phyloP scores from a whole-genome alignment of 2,113 vertebrate species.

The Nasalis larvatus region DNA sequence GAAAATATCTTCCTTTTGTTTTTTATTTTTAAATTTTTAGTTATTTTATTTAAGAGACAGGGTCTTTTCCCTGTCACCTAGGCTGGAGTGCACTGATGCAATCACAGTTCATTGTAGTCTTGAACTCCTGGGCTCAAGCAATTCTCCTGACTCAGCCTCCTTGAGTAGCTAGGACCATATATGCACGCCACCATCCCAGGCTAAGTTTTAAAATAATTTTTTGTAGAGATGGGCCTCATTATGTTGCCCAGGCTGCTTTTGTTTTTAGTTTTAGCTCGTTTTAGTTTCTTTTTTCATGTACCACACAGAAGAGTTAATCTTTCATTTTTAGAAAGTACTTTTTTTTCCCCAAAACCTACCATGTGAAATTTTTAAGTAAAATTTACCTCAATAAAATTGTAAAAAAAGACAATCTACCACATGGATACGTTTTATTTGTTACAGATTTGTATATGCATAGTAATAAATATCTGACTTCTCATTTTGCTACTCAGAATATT shows the following conservation, averaged over 20 bases:
- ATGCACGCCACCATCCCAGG: too few relatives aligned
- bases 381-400: slow-evolving; percentile 9
- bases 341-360: background rate
- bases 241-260: too few relatives aligned
- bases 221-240: too few relatives aligned
- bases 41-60: too few relatives aligned
- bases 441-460: background rate
- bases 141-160: background rate
- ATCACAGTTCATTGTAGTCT: background rate
- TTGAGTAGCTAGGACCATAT: too few relatives aligned
- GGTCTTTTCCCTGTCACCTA: too few relatives aligned
- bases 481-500: slow-evolving; percentile 19
- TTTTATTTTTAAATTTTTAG: background rate
- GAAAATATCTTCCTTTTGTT: background rate
- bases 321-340: background rate
- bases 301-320: too few relatives aligned
- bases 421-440: background rate
- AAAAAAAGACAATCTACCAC: slow-evolving; percentile 5
- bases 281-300: too few relatives aligned
- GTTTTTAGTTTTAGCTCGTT: too few relatives aligned
- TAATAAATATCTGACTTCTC: background rate
- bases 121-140: background rate
- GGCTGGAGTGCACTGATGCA: too few relatives aligned
- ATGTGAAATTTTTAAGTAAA: slow-evolving; percentile 32
- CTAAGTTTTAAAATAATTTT: too few relatives aligned